Percentiles rank a stretch among this genome's conserved stretches.
Conservation (phyloP, 2,888 invertebrate species). For the Idaea dimidiata region DNA sequence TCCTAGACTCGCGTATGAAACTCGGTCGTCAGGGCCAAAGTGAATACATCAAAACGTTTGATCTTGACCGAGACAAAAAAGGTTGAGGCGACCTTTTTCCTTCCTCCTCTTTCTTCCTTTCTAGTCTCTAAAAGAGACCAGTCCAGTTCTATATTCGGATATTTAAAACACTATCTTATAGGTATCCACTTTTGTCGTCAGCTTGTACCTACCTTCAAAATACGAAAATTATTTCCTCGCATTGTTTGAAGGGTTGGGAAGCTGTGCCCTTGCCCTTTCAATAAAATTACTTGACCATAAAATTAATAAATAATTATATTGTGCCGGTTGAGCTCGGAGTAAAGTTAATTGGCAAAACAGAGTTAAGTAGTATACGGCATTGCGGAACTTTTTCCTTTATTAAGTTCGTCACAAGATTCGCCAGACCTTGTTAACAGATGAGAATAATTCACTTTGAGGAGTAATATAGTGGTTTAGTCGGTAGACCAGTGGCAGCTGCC, state of each 20-base stretch:
- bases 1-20: no score
- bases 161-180: no score
- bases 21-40: no score
- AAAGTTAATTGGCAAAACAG: not conserved
- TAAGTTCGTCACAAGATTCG: slow-evolving; percentile 18
- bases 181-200: no score
- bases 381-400: slow-evolving; percentile 15
- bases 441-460: not conserved
- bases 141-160: no score
- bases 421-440: not conserved
- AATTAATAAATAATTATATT: not conserved
- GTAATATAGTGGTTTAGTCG: not conserved
- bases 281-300: not conserved
- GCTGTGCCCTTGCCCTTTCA: not conserved
- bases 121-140: no score
- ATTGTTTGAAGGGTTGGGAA: not conserved
- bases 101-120: no score
- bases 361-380: not conserved
- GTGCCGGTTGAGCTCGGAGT: slow-evolving; percentile 6
- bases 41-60: no score
- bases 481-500: not conserved
- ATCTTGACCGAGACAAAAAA: no score
- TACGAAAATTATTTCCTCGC: not conserved
- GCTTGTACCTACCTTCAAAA: not conserved
- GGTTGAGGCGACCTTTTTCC: no score